phyloP scores from a whole-genome alignment of 1,140 invertebrate species.

The Lepidurus arcticus region DNA sequence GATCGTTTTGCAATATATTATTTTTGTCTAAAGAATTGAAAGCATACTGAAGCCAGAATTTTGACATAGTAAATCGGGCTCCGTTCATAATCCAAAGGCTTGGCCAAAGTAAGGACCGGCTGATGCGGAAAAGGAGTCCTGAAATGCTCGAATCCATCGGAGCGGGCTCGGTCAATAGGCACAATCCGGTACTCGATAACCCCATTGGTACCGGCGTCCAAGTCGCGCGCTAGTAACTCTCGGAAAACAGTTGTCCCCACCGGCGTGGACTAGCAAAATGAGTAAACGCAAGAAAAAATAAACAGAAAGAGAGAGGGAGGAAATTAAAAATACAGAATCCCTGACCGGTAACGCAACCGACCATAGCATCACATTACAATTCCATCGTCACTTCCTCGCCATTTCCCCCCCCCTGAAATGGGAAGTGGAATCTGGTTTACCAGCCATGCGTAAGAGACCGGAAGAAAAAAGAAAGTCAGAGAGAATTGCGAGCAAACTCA shows the following conservation, averaged over 20 bases:
- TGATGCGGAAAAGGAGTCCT: constrained; percentile 81
- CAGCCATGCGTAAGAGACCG: neutral
- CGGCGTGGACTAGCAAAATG: constrained; percentile 62
- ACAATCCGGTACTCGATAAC: constrained; percentile 67
- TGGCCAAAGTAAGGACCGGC: constrained; percentile 81
- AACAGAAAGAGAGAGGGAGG: neutral
- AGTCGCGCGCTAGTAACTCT: constrained; percentile 72
- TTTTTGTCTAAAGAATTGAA: neutral
- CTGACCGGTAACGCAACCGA: neutral
- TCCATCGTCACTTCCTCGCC: neutral
- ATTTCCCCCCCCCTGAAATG: neutral
- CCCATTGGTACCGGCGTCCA: constrained; percentile 78
- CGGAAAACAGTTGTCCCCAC: constrained; percentile 81
- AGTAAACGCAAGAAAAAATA: neutral
- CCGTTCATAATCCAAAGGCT: constrained; percentile 79
- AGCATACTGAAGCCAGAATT: constrained; percentile 70
- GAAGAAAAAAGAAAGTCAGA: neutral
- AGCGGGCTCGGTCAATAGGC: constrained; percentile 55
- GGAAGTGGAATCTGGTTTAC: neutral
- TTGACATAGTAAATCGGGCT: constrained; percentile 83
- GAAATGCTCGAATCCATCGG: constrained; percentile 74
- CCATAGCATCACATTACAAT: neutral
- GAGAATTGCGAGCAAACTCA: too few relatives aligned
- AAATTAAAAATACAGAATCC: neutral
- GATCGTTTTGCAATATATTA: neutral